Conservation (phyloP, 2,797 vertebrate genomes). For the Pelodytes ibericus region DNA sequence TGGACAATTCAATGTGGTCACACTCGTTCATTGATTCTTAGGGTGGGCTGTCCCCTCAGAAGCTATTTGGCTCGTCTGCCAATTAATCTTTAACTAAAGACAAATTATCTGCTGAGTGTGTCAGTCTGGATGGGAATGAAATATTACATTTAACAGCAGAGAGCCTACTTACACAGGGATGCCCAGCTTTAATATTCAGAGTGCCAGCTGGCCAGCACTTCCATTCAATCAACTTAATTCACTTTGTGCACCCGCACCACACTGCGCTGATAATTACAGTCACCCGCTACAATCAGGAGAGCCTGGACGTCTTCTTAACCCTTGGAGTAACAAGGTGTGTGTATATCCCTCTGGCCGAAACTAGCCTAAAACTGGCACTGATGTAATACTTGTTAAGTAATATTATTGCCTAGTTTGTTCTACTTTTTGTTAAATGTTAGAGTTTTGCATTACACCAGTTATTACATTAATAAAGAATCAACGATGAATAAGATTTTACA, state of each 20-base stretch:
- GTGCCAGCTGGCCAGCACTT: conserved; percentile 30
- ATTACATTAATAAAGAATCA: too few relatives aligned
- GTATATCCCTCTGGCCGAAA: too few relatives aligned
- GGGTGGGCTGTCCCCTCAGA: neutral
- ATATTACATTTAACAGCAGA: neutral
- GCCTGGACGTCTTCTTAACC: neutral
- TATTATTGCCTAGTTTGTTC: too few relatives aligned
- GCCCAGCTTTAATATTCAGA: neutral
- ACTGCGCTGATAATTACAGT: conserved; percentile 13
- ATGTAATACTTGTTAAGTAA: too few relatives aligned
- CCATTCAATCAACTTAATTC: conserved; percentile 15
- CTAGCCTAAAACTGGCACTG: too few relatives aligned
- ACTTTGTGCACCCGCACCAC: neutral
- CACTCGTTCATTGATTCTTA: neutral
- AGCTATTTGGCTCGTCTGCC: neutral
- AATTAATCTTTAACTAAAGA: conserved; percentile 6
- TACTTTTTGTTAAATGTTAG: too few relatives aligned
- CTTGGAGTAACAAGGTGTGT: neutral
- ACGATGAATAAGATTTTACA: too few relatives aligned
- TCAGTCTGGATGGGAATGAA: conserved; percentile 8
- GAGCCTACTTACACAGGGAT: neutral
- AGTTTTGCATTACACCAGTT: too few relatives aligned
- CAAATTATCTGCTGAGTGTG: conserved; percentile 4
- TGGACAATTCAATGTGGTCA: too few relatives aligned
- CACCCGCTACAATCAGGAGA: neutral